Evolutionary conservation across 2,888 invertebrate genomes (phyloP).

Genomic region (Drosophila cognata): DNA sequence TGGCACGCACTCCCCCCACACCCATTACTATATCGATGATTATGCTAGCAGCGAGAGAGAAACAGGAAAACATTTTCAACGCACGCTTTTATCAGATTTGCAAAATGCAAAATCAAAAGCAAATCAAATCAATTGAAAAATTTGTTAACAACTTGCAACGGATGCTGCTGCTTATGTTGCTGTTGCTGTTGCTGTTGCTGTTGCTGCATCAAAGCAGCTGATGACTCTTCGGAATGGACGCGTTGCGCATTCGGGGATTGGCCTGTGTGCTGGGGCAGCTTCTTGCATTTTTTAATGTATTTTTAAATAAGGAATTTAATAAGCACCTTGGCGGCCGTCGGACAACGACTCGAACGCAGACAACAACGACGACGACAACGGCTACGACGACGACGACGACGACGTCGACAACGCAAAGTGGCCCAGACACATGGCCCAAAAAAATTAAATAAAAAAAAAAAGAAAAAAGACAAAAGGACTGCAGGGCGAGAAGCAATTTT

Average conservation of each 20-base stretch:
- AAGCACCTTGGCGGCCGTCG: slow-evolving; percentile 78
- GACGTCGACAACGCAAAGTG: slow-evolving; percentile 78
- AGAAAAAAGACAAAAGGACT: slow-evolving; percentile 45
- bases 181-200: slow-evolving; percentile 18
- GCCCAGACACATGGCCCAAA: slow-evolving; percentile 76
- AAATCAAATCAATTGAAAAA: slow-evolving; percentile 68
- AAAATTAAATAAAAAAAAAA: slow-evolving; percentile 11
- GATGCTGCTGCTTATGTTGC: slow-evolving; percentile 53
- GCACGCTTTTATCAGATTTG: slow-evolving; percentile 75
- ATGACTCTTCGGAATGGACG: slow-evolving; percentile 34
- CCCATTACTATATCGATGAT: slow-evolving; percentile 31
- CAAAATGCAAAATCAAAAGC: slow-evolving; percentile 65
- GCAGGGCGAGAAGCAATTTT: slow-evolving; percentile 76
- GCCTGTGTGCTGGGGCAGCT: slow-evolving; percentile 63
- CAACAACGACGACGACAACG: slow-evolving; percentile 15
- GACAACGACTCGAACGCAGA: slow-evolving; percentile 61
- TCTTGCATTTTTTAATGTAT: slow-evolving; percentile 82
- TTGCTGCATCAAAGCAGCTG: slow-evolving; percentile 46
- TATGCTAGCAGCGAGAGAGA: slow-evolving; percentile 47
- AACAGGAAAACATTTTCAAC: slow-evolving; percentile 76
- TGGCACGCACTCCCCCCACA: slow-evolving; percentile 45
- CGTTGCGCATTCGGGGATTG: slow-evolving; percentile 53
- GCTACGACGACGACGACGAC: slow-evolving; percentile 8
- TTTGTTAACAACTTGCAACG: slow-evolving; percentile 63
- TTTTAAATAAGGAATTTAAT: slow-evolving; percentile 81